Conservation (phyloP, 1,140 invertebrate species). For the Bicyclus anynana region DNA sequence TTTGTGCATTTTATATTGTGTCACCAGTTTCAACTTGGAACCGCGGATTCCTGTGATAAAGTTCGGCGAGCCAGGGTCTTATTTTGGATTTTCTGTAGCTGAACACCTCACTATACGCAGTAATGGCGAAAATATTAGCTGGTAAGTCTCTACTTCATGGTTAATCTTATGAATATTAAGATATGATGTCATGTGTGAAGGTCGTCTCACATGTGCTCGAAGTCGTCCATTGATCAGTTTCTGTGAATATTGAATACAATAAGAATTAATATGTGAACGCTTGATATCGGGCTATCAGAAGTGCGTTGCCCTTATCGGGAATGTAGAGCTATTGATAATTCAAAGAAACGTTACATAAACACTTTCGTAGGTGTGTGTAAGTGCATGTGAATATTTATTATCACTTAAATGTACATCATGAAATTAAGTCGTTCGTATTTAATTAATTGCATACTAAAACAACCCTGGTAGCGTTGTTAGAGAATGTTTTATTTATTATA, state of each 20-base stretch:
- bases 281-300: conserved; percentile 55
- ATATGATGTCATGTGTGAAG: conserved; percentile 71
- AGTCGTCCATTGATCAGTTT: conserved; percentile 42
- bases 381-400: background rate
- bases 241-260: conserved; percentile 36
- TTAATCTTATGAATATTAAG: conserved; percentile 35
- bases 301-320: conserved; percentile 46
- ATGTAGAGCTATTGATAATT: conserved; percentile 30
- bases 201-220: conserved; percentile 56
- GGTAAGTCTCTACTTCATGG: conserved; percentile 61
- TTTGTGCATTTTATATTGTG: conserved; percentile 65
- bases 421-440: too few relatives aligned
- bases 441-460: too few relatives aligned
- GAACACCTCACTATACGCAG: conserved; percentile 82
- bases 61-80: conserved; percentile 82
- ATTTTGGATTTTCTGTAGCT: conserved; percentile 94
- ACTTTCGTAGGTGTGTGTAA: conserved; percentile 5
- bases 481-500: too few relatives aligned
- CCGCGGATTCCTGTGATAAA: conserved; percentile 90
- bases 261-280: conserved; percentile 40
- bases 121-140: conserved; percentile 75
- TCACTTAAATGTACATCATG: too few relatives aligned
- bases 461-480: too few relatives aligned
- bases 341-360: conserved; percentile 8
- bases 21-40: conserved; percentile 88